Percentiles rank a stretch among this genome's conserved stretches.
Conservation (phyloP, 2,888 invertebrate species). For the Heteromurus nitidus region DNA sequence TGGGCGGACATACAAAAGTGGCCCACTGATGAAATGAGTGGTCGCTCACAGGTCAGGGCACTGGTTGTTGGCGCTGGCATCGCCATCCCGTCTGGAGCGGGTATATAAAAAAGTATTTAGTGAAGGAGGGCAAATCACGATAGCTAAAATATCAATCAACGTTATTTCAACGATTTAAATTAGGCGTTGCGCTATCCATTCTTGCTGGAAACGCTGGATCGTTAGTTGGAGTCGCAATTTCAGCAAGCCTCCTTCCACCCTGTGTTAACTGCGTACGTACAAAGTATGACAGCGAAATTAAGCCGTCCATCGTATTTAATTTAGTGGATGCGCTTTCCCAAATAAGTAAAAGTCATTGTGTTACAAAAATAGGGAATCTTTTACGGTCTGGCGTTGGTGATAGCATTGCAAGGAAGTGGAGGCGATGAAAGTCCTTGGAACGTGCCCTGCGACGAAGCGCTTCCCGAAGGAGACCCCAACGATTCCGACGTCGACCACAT, state of each 20-base stretch:
- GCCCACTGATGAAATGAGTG: conserved; percentile 82
- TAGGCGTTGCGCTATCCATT: conserved; percentile 84
- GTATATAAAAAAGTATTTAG: not conserved
- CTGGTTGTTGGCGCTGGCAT: conserved; percentile 74
- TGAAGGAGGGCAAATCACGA: too few species aligned
- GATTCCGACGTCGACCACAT: not conserved
- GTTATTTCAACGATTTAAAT: not conserved
- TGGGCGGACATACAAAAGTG: conserved; percentile 80
- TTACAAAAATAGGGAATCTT: conserved; percentile 80
- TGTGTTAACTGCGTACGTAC: conserved; percentile 86
- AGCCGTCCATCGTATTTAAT: too few species aligned
- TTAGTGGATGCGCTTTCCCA: not conserved
- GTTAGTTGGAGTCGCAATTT: conserved; percentile 88
- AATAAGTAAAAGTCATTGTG: not conserved
- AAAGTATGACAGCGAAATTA: not conserved
- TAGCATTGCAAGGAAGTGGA: conserved; percentile 79
- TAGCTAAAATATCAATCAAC: too few species aligned
- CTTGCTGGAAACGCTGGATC: conserved; percentile 87
- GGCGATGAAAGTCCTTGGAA: not conserved
- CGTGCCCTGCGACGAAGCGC: not conserved
- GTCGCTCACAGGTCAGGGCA: conserved; percentile 76
- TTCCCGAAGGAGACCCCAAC: not conserved
- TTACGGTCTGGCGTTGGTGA: conserved; percentile 85
- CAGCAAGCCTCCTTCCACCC: conserved; percentile 86
- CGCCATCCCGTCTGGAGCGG: conserved; percentile 85